phyloP scores from a whole-genome alignment of 2,797 vertebrate species.

The Pteropus rufus region DNA sequence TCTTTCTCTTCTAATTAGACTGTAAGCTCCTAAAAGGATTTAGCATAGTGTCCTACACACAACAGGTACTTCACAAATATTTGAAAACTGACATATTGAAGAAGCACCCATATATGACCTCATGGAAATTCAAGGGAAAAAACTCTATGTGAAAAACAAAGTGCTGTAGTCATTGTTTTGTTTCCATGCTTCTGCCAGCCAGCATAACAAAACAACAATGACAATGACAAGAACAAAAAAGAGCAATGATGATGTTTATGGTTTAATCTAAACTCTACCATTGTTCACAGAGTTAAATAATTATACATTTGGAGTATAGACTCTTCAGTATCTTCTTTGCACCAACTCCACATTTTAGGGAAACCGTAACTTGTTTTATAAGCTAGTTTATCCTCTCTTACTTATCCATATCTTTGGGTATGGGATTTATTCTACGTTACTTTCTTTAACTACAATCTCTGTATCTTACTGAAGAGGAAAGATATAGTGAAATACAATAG shows the following conservation, averaged over 20 bases:
- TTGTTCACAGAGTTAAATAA: background rate
- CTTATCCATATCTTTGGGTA: background rate
- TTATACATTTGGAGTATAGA: background rate
- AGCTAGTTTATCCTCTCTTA: background rate
- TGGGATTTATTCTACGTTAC: background rate
- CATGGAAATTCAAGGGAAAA: background rate
- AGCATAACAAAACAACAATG: background rate
- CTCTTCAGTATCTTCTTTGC: background rate
- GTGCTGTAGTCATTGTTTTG: background rate
- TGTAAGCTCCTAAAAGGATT: background rate
- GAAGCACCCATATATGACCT: background rate
- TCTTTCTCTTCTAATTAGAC: background rate
- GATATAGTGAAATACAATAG: background rate
- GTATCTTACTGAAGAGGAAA: background rate
- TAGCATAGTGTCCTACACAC: background rate
- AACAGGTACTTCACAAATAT: constrained; percentile 8
- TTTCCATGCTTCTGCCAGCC: background rate
- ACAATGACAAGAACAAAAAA: background rate
- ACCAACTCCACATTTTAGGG: background rate
- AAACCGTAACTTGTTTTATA: background rate
- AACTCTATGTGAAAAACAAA: background rate
- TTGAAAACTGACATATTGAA: background rate
- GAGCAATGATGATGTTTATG: background rate
- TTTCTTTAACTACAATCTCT: background rate
- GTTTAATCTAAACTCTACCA: background rate